A percentile compares a stretch with the other conserved stretches of the same genome.
These are phyloP conservation scores for Acanthurus tractus DNA, from an alignment of 2,797 vertebrate genomes.

Conservation along the genomic window DNA sequence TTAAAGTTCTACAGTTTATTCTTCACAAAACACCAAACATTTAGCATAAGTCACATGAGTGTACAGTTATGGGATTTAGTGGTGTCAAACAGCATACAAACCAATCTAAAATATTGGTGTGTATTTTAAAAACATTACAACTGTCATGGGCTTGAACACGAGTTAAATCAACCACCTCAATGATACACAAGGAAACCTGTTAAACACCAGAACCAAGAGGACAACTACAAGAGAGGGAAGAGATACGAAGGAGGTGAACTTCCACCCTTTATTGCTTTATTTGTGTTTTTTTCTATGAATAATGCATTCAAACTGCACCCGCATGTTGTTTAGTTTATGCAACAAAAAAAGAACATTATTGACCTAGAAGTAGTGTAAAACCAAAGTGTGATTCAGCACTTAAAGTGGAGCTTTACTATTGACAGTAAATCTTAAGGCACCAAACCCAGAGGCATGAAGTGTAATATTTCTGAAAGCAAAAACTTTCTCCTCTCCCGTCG, in stretches of 20 bases:
- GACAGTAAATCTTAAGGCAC: slow-evolving; percentile 68
- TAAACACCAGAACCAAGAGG: slow-evolving; percentile 3
- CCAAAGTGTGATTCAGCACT: neutral
- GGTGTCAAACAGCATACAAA: slow-evolving; percentile 45
- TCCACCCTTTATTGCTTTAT: slow-evolving; percentile 24
- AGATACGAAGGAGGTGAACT: neutral
- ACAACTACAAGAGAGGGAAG: neutral
- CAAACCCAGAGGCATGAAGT: slow-evolving; percentile 63
- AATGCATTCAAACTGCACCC: neutral
- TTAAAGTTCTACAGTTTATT: slow-evolving; percentile 54
- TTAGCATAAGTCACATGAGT: slow-evolving; percentile 13
- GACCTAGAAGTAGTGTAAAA: neutral
- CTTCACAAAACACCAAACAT: slow-evolving; percentile 59
- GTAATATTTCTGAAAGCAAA: slow-evolving; percentile 9
- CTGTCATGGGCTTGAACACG: neutral
- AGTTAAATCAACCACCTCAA: neutral
- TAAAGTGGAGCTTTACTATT: slow-evolving; percentile 5
- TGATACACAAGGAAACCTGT: slow-evolving; percentile 32
- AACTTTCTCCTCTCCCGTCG: slow-evolving; percentile 11
- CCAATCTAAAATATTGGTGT: slow-evolving; percentile 25
- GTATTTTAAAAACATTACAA: neutral
- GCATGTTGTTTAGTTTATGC: too few relatives aligned
- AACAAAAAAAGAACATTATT: too few relatives aligned
- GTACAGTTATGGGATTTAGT: slow-evolving; percentile 17
- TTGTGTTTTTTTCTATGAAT: neutral